Evolutionary conservation across 2,797 vertebrate species (phyloP).

Genomic region (Pipistrellus kuhlii): DNA sequence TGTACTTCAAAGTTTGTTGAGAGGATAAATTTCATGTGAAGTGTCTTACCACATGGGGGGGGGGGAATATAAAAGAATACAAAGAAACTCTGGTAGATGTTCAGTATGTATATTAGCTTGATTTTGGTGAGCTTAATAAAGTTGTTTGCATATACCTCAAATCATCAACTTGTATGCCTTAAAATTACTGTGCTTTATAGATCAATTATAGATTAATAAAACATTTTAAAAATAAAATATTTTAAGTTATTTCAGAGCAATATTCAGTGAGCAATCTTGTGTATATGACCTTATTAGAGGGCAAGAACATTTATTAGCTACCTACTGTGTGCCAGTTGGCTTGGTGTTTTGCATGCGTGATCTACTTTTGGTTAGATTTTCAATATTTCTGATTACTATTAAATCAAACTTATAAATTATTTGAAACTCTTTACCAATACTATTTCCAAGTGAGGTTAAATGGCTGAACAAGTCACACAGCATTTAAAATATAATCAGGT

Average conservation of each 20-base stretch:
- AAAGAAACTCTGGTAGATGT: not conserved
- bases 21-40: not conserved
- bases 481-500: slow-evolving; percentile 79
- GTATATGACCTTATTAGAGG: not conserved
- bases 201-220: not conserved
- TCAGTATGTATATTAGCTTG: not conserved
- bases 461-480: slow-evolving; percentile 27
- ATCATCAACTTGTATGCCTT: not conserved
- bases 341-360: not conserved
- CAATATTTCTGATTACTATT: slow-evolving; percentile 58
- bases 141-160: not conserved
- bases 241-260: not conserved
- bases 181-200: not conserved
- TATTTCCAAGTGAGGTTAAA: slow-evolving; percentile 69
- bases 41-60: not conserved
- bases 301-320: not conserved
- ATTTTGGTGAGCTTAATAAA: not conserved
- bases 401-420: slow-evolving; percentile 66
- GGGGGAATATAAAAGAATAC: not conserved
- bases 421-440: slow-evolving; percentile 52
- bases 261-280: not conserved
- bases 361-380: not conserved
- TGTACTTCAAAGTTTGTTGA: not conserved
- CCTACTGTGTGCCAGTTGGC: not conserved
- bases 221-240: not conserved